Evolutionary conservation across 2,113 vertebrate species (phyloP).

Genomic region (Puma concolor): DNA sequence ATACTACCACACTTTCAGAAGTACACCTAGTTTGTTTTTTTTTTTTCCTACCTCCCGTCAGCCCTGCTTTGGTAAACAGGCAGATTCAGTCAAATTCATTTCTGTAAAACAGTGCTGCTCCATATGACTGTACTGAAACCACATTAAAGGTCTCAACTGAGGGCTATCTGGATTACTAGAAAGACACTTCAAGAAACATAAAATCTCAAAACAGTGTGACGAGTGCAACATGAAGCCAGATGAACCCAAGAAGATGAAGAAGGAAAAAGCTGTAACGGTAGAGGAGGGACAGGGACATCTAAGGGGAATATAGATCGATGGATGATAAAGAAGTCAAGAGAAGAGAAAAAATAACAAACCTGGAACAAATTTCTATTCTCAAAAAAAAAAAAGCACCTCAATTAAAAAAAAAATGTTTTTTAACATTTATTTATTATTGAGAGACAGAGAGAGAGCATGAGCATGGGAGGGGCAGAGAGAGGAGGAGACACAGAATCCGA

Average conservation of each 20-base stretch:
- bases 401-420: background rate
- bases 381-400: background rate
- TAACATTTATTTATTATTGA: no score
- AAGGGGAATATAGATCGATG: background rate
- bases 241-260: background rate
- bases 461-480: no score
- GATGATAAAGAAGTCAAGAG: background rate
- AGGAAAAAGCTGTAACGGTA: background rate
- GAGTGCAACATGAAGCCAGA: background rate
- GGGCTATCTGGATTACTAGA: slow-evolving; percentile 62
- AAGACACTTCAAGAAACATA: slow-evolving; percentile 42
- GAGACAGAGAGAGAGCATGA: no score
- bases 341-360: background rate
- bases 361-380: background rate
- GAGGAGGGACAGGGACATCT: background rate
- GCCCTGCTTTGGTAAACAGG: background rate
- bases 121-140: slow-evolving; percentile 59
- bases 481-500: no score
- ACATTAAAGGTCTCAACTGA: slow-evolving; percentile 31
- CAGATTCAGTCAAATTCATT: slow-evolving; percentile 23
- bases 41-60: background rate
- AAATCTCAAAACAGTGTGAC: slow-evolving; percentile 48
- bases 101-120: slow-evolving; percentile 32
- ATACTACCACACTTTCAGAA: background rate
- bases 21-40: background rate